Base-by-base conservation (phyloP, 2,888 invertebrate species). In the Nomada fucata region DNA sequence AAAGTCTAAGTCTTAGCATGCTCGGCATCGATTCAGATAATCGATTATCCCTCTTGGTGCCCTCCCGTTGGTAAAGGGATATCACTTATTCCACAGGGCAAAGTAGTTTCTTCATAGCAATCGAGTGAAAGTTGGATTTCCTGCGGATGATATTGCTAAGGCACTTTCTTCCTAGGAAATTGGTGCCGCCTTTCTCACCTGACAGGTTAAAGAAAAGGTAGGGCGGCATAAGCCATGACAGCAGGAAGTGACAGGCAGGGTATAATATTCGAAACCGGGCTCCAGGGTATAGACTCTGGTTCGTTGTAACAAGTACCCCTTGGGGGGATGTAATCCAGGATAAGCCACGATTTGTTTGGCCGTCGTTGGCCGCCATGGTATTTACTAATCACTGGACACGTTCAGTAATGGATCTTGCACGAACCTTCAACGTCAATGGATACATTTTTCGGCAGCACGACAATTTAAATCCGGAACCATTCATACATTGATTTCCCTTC, bases 271-370 rank as follows among this genome's bases (percentile, higher is more conserved):
- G 87, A 89, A 84, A 76, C 69, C 78, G 65, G 82, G 65, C 84
- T 75, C 69, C 64, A 61, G 78, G 74, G 76, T 82, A 84, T 86
- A 79, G 78, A 79, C 65, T 63, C 67, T 42, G 81, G 73, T 55
- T 76, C 76, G 53, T 77, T 68, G 79, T 65, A 64, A 71, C 69
- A 75, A 89, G 89, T 88, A 86, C 76, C 88, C 85, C 86, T 76
- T 55, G 79, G 86, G 85, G 90, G 91, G 86, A 88, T 88, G 90
- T 92, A 92, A 91, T 91, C 92, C 91, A 82, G 88, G 90, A 89
- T 91, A 89, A 90, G 89, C 90, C 87, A 86, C 89, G 92, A 92
- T 92, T 92, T 92, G 91, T 92, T 92, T 92, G 91, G 85, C 90
- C 89, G 91, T 91, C 91, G 91, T 91, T 92, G 91, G 90, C 89